Percentiles rank a stretch among this genome's conserved stretches.
Evolutionary conservation across 1,140 invertebrate genomes (phyloP).

Genomic region (Drosophila aff.): DNA sequence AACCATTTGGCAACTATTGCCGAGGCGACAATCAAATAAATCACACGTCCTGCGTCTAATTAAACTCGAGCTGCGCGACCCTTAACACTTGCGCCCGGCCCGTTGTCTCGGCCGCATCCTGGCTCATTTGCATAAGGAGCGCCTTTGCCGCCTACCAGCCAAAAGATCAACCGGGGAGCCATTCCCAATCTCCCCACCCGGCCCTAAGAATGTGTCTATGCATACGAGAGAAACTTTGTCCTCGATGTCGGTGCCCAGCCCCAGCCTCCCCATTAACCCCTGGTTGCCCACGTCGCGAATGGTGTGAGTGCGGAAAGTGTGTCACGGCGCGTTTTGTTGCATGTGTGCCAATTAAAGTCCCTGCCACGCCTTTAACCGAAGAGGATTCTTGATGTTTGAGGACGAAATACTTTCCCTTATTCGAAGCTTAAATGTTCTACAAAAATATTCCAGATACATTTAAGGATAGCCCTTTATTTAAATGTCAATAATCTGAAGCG

Average conservation of each 20-base stretch:
- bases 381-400: not conserved
- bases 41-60: constrained; percentile 75
- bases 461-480: no score
- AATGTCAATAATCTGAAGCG: not conserved
- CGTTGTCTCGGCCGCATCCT: constrained; percentile 43
- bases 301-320: constrained; percentile 58
- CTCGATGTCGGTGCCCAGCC: constrained; percentile 2
- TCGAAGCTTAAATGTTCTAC: not conserved
- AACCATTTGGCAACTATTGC: constrained; percentile 38
- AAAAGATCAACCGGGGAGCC: constrained; percentile 78
- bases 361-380: constrained; percentile 46
- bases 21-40: constrained; percentile 71
- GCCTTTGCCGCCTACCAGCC: constrained; percentile 64
- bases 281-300: constrained; percentile 3
- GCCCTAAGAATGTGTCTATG: constrained; percentile 64
- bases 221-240: constrained; percentile 71
- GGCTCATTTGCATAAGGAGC: constrained; percentile 72
- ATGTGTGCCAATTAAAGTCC: constrained; percentile 78
- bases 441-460: not conserved
- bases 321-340: constrained; percentile 65
- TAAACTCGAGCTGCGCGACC: constrained; percentile 79
- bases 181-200: constrained; percentile 39
- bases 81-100: constrained; percentile 74
- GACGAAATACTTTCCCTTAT: not conserved
- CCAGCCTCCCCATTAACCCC: not conserved